Evolutionary conservation across 2,113 vertebrate species (phyloP).

Genomic region (Cheirogaleus medius): DNA sequence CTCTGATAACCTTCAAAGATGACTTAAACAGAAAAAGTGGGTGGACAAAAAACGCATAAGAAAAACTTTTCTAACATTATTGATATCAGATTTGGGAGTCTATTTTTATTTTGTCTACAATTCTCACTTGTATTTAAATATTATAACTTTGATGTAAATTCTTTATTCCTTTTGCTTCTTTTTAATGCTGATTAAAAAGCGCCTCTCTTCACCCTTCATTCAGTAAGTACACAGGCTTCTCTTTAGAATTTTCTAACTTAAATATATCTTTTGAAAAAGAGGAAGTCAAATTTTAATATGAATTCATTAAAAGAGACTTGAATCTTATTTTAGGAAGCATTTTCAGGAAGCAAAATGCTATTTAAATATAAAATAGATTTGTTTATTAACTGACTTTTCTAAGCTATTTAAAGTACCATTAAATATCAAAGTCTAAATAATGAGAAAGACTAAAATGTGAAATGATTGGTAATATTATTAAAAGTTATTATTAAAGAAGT

Average conservation of each 20-base stretch:
- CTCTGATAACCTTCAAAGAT: not conserved
- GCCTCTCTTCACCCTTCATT: not conserved
- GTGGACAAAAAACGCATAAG: not conserved
- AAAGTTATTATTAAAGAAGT: not conserved
- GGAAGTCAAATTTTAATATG: not conserved
- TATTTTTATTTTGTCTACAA: not conserved
- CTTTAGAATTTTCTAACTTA: not conserved
- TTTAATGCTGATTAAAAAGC: not conserved
- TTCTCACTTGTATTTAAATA: not conserved
- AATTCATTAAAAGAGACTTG: not conserved
- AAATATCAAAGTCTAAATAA: constrained; percentile 38
- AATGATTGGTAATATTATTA: not conserved
- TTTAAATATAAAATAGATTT: not conserved
- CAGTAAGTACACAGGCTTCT: not conserved
- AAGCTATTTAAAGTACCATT: constrained; percentile 16
- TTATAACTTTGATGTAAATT: not conserved
- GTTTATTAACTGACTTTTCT: not conserved
- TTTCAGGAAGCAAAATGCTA: not conserved
- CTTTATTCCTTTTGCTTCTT: not conserved
- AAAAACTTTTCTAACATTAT: not conserved
- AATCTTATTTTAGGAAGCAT: not conserved
- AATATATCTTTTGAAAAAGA: not conserved
- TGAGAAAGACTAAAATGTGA: not conserved
- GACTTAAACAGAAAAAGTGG: not conserved
- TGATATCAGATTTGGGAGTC: not conserved